A percentile compares a stretch with the other conserved stretches of the same genome.
Evolutionary conservation across 2,888 invertebrate species (phyloP).

Genomic region (Clitarchus hookeri): DNA sequence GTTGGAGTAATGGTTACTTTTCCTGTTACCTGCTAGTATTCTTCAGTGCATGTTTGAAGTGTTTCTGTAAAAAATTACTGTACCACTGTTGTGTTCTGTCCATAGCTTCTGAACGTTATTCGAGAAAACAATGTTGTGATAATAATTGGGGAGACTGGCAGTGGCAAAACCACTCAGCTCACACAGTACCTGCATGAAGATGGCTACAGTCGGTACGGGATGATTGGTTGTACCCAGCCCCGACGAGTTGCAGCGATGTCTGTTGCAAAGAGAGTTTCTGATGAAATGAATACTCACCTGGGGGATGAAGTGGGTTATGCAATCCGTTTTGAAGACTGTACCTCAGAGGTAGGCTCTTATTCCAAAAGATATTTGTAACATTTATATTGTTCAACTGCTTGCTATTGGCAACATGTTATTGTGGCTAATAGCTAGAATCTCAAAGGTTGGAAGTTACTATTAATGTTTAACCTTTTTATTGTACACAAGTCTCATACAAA

Average conservation of each 20-base stretch:
- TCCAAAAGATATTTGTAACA: constrained; percentile 17
- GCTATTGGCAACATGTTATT: no score
- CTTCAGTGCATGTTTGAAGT: no score
- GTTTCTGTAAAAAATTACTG: no score
- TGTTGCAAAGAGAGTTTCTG: constrained; percentile 97
- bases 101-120: constrained; percentile 78
- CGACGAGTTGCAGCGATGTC: constrained; percentile 98
- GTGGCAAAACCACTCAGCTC: constrained; percentile 96
- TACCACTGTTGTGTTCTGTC: background rate
- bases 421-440: no score
- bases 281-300: constrained; percentile 91
- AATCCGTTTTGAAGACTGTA: constrained; percentile 99
- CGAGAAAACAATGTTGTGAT: constrained; percentile 93
- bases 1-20: background rate
- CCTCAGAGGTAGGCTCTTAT: constrained; percentile 68
- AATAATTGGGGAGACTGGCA: constrained; percentile 94
- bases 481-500: no score
- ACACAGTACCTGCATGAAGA: constrained; percentile 98
- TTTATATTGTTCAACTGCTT: background rate
- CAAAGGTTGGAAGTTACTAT: no score
- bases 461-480: no score
- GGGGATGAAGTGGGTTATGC: constrained; percentile 97
- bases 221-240: constrained; percentile 98
- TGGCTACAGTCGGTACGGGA: constrained; percentile 88
- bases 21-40: no score